Percentiles rank a stretch among this genome's conserved stretches.
Evolutionary conservation across 2,888 invertebrate species (phyloP).

Genomic region (Ceraclea dissimilis): DNA sequence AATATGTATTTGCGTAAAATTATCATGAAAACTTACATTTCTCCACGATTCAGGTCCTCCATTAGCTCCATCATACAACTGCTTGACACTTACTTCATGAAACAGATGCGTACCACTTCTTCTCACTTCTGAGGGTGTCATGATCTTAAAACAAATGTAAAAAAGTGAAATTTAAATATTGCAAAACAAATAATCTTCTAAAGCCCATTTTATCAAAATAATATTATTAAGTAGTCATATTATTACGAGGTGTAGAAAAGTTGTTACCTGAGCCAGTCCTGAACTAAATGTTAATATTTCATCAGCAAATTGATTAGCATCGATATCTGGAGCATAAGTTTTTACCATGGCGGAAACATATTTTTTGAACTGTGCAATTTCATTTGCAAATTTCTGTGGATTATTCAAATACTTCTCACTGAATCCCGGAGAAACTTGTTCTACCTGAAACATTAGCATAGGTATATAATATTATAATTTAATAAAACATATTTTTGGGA

Average conservation of each 20-base stretch:
- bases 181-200: not conserved
- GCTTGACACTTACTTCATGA: conserved; percentile 53
- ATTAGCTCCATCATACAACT: conserved; percentile 45
- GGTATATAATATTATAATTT: not conserved
- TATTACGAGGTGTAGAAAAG: too few relatives aligned
- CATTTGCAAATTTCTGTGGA: conserved; percentile 52
- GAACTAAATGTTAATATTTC: conserved; percentile 56
- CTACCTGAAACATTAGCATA: conserved; percentile 40
- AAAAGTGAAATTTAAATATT: not conserved
- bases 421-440: conserved; percentile 59
- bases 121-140: conserved; percentile 56
- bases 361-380: conserved; percentile 52
- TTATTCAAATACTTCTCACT: conserved; percentile 57
- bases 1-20: too few relatives aligned
- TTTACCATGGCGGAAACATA: conserved; percentile 53
- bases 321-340: conserved; percentile 40
- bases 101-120: conserved; percentile 55
- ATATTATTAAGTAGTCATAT: too few relatives aligned
- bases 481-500: too few relatives aligned
- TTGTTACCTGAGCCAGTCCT: conserved; percentile 50
- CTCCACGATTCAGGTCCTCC: conserved; percentile 47
- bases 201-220: not conserved
- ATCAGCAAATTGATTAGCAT: conserved; percentile 47
- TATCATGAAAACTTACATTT: conserved; percentile 33
- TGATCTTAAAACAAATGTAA: conserved; percentile 41